A percentile compares a stretch with the other conserved stretches of the same genome.
phyloP scores from a whole-genome alignment of 2,888 invertebrate species.

The Urechis unicinctus region DNA sequence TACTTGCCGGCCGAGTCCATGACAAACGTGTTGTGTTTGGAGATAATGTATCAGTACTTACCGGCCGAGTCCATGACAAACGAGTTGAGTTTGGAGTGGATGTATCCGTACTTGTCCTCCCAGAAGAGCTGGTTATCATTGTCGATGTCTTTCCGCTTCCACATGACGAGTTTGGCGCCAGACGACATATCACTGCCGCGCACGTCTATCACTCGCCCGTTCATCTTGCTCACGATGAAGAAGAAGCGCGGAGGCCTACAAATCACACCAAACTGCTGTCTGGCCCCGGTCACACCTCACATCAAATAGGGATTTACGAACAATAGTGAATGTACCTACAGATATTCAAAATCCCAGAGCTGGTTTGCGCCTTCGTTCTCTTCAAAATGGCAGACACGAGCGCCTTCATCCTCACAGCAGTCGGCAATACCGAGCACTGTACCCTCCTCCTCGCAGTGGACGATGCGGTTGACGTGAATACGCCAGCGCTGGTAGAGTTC shows the following conservation, averaged over 20 bases:
- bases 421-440: conserved; percentile 1
- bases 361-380: neutral
- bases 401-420: neutral
- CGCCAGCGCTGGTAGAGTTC: neutral
- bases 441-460: neutral
- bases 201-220: conserved; percentile 17
- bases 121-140: conserved; percentile 19
- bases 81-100: conserved; percentile 2
- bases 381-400: neutral
- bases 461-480: neutral
- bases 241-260: neutral
- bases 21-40: neutral
- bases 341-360: neutral
- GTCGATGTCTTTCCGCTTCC: conserved; percentile 3
- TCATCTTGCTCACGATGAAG: conserved; percentile 7
- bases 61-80: conserved; percentile 1
- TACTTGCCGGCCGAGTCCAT: too few species aligned
- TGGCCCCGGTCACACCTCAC: too few species aligned
- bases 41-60: neutral
- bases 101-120: conserved; percentile 8
- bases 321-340: neutral
- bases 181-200: conserved; percentile 8
- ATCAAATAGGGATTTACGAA: neutral
- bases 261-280: neutral
- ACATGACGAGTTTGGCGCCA: conserved; percentile 14